Evolutionary conservation across 2,888 invertebrate species (phyloP), one percentile per base, ranked within the genome.

Genomic region (Himalopsyche kuldschensis): DNA sequence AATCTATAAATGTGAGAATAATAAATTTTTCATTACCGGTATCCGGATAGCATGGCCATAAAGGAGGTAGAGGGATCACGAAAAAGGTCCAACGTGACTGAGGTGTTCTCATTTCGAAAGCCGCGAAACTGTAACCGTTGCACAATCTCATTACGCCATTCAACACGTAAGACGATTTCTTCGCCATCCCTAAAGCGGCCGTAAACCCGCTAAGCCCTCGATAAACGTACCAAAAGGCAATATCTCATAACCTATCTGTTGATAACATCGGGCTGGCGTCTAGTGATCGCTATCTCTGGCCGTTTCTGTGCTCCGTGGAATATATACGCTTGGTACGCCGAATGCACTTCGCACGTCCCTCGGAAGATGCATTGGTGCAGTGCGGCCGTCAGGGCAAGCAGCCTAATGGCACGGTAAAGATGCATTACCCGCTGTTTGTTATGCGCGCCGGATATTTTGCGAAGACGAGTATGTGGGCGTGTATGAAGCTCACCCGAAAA

Each of bases 291-390:
- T 82, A 85, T 85, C 85, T 80, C 76, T 81, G 75, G 31, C 75
- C 78, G 27, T 31, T 78, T 63, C 78, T 83, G 81, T 75, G 35
- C 69, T 75, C 77, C 85, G 41, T 41, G 79, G 81, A 83, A 8
- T 46, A 79, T 41, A 83, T 81, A 81, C 81, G 81, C 75, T 75
- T 55, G 80, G 63, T 83, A 78, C 76, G 55, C 41, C 55, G 77
- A 80, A 83, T 84, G 84, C 83, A 81, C 84, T 85, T 84, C 84
- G 84, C 84, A 86, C 86, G 85, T 86, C 84, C 32, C 82, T 47
- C 47, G 81, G 63, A 69, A 85, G 84, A 84, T 85, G 48, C 80
- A 82, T 77, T 32, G 81, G 35, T 24, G 76, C 79, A 75, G 17
- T 80, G 80, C 63, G 79, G 47, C 80, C 69, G 80, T 83, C 79